Conservation (phyloP, 64 coral and sea anemone species). For the Stichodactyla mertensii region DNA sequence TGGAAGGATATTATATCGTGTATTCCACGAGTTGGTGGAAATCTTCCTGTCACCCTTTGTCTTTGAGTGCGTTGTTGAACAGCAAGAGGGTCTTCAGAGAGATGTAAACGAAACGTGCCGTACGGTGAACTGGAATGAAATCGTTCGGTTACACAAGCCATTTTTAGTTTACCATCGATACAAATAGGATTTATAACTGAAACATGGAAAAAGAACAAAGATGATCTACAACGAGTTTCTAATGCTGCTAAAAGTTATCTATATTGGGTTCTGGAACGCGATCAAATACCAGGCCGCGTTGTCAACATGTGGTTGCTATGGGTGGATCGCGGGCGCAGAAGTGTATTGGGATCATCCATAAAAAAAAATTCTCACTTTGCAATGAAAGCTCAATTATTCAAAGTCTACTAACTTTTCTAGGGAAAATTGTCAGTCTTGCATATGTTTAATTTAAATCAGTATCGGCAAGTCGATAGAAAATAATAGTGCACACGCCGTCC, state of each 20-base stretch:
- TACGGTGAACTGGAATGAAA: slow-evolving; percentile 48
- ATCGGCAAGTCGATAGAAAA: too few species aligned
- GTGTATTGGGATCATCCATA: too few species aligned
- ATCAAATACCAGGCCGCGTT: not conserved
- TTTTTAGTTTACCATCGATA: slow-evolving; percentile 6
- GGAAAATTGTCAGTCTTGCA: too few species aligned
- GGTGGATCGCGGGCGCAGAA: slow-evolving; percentile 3
- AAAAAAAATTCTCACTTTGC: too few species aligned
- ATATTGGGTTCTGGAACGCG: slow-evolving; percentile 11
- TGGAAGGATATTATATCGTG: slow-evolving; percentile 81
- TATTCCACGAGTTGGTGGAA: slow-evolving; percentile 44
- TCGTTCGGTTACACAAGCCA: slow-evolving; percentile 55
- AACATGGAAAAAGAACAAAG: not conserved
- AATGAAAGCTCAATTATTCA: too few species aligned
- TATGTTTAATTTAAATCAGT: too few species aligned
- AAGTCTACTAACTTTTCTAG: too few species aligned
- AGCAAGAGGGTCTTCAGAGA: slow-evolving; percentile 64
- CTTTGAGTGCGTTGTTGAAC: slow-evolving; percentile 55
- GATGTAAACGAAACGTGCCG: slow-evolving; percentile 78
- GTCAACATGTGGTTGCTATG: slow-evolving; percentile 21
- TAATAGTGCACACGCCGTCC: too few species aligned
- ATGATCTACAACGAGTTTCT: not conserved
- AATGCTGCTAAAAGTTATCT: not conserved
- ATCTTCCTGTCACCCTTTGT: slow-evolving; percentile 61
- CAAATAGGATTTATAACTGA: not conserved